Evolutionary conservation across 1,140 invertebrate species (phyloP).

Genomic region (Eumaeus atala): DNA sequence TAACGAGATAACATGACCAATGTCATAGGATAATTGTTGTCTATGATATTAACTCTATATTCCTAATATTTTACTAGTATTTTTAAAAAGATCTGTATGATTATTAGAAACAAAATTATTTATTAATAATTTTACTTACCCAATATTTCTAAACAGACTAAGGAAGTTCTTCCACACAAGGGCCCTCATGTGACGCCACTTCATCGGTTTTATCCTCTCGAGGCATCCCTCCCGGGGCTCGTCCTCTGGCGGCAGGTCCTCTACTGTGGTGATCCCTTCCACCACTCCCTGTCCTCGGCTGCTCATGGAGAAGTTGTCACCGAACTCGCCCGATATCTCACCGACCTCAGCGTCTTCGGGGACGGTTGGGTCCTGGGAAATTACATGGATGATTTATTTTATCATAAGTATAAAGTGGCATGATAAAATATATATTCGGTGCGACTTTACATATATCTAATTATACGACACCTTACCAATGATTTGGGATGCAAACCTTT

Average conservation of each 20-base stretch:
- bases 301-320: slow-evolving; percentile 86
- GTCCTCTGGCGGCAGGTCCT: slow-evolving; percentile 78
- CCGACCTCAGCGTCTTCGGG: slow-evolving; percentile 78
- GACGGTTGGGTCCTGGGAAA: slow-evolving; percentile 74
- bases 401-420: no score
- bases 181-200: slow-evolving; percentile 84
- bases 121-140: slow-evolving; percentile 74
- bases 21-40: no score
- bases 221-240: slow-evolving; percentile 64
- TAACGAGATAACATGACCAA: no score
- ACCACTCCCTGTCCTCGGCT: slow-evolving; percentile 78
- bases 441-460: no score
- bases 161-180: slow-evolving; percentile 94
- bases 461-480: no score
- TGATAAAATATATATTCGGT: no score
- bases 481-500: no score
- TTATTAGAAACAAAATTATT: no score
- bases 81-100: no score
- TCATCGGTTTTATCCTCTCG: slow-evolving; percentile 79
- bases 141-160: slow-evolving; percentile 92
- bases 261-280: slow-evolving; percentile 56
- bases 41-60: no score
- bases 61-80: no score
- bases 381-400: no score
- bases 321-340: slow-evolving; percentile 90